Percentiles rank a stretch among this genome's conserved stretches.
phyloP scores from a whole-genome alignment of 2,113 vertebrate genomes.

The Uropsilus gracilis region DNA sequence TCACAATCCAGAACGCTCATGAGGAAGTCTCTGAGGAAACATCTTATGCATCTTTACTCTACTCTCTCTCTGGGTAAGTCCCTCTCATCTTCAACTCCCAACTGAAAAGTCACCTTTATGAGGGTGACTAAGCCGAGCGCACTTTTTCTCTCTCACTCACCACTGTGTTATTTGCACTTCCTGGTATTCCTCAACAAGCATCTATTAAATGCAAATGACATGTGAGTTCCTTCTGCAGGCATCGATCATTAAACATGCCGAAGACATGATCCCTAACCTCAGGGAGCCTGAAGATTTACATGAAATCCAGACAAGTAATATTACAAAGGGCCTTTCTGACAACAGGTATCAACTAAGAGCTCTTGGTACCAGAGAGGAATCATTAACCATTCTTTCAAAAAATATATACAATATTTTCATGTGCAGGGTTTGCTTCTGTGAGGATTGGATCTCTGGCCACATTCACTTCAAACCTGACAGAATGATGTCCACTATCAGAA shows the following conservation, averaged over 20 bases:
- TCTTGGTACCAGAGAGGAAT: conserved; percentile 23
- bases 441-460: background rate
- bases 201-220: conserved; percentile 32
- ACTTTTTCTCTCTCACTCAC: conserved; percentile 33
- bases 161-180: conserved; percentile 17
- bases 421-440: conserved; percentile 24
- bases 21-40: conserved; percentile 11
- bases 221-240: conserved; percentile 28
- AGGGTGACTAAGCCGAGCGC: background rate
- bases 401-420: conserved; percentile 13
- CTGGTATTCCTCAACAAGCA: conserved; percentile 15
- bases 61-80: background rate
- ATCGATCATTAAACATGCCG: background rate
- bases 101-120: conserved; percentile 34
- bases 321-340: background rate
- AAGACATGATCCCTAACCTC: background rate
- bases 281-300: background rate
- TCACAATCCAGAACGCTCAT: conserved; percentile 37
- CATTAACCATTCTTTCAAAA: conserved; percentile 24
- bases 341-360: conserved; percentile 7
- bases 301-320: background rate
- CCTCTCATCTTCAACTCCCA: conserved; percentile 37
- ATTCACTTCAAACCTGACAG: conserved; percentile 34
- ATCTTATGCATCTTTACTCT: background rate
- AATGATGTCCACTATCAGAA: conserved; percentile 11